Evolutionary conservation across 2,888 invertebrate species (phyloP).

Genomic region (Prosopocoilus inquinatus): DNA sequence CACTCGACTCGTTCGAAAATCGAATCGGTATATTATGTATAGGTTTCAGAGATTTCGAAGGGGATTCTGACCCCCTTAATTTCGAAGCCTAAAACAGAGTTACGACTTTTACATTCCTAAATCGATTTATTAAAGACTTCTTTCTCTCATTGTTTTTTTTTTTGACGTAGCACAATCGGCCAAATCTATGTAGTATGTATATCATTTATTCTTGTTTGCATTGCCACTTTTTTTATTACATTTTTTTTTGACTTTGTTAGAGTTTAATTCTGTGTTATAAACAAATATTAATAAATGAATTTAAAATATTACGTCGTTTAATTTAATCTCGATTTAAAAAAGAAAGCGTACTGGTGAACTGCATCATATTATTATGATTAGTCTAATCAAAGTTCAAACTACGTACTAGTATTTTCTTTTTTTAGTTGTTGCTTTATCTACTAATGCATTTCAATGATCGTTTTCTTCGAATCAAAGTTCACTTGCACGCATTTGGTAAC

Average conservation of each 20-base stretch:
- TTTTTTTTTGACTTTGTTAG: conserved; percentile 15
- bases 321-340: background rate
- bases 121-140: background rate
- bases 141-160: conserved; percentile 11
- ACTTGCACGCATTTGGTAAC: no score
- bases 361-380: background rate
- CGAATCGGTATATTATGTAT: no score
- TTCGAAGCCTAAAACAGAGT: background rate
- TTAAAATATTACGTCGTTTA: background rate
- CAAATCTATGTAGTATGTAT: no score
- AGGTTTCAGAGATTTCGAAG: no score
- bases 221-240: conserved; percentile 3
- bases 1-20: no score
- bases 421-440: no score
- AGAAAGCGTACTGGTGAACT: background rate
- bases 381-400: background rate
- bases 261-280: conserved; percentile 16
- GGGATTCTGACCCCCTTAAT: no score
- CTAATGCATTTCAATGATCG: no score
- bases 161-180: background rate
- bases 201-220: no score
- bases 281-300: conserved; percentile 17
- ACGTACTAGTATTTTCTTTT: no score
- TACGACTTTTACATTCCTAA: no score
- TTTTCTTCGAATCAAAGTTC: no score